Evolutionary conservation across 2,888 invertebrate genomes (phyloP).

Genomic region (Pachydiplax longipennis): DNA sequence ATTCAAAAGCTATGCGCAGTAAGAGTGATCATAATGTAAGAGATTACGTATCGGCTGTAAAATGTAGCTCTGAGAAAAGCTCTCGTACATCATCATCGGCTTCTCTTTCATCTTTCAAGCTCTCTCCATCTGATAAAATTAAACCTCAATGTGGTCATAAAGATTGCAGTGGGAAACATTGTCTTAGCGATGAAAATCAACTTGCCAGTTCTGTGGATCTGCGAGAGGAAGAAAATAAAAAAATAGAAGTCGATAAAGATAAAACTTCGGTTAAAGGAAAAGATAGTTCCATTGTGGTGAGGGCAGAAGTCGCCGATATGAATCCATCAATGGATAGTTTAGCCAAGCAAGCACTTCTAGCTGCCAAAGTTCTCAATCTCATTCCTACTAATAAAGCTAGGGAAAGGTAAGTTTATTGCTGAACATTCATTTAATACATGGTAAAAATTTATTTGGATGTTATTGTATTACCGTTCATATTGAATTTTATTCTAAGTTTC

Average conservation of each 20-base stretch:
- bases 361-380: conserved; percentile 80
- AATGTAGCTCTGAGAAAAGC: conserved; percentile 1
- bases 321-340: conserved; percentile 68
- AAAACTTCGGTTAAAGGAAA: conserved; percentile 23
- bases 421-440: background rate
- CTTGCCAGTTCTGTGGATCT: conserved; percentile 47
- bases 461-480: background rate
- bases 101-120: background rate
- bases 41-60: background rate
- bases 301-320: background rate
- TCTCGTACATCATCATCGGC: conserved; percentile 3
- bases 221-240: conserved; percentile 47
- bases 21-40: conserved; percentile 24
- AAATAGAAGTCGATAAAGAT: conserved; percentile 47
- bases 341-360: conserved; percentile 76
- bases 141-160: no score
- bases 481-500: background rate
- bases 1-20: conserved; percentile 23
- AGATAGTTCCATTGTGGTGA: conserved; percentile 50
- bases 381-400: conserved; percentile 84
- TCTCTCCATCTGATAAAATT: background rate
- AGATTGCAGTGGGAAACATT: background rate
- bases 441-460: no score
- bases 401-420: conserved; percentile 66
- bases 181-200: background rate